Percentiles rank a stretch among this genome's conserved stretches.
Evolutionary conservation across 2,888 invertebrate species (phyloP).

Genomic region (Ischnura elegans): DNA sequence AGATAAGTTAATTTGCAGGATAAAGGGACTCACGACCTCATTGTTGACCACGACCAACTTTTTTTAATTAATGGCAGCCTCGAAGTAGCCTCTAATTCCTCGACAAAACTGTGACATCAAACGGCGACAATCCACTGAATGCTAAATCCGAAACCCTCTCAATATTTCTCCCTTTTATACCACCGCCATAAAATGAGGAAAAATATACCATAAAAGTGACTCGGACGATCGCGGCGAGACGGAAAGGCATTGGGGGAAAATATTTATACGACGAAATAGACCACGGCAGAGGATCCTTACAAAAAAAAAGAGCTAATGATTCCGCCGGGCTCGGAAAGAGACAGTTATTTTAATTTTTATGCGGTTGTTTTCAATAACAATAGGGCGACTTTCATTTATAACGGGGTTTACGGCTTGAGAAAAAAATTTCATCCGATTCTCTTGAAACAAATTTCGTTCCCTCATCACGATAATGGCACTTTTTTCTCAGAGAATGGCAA

Average conservation of each 20-base stretch:
- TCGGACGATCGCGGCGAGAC: neutral
- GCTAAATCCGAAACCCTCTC: neutral
- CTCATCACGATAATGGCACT: neutral
- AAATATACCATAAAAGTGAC: neutral
- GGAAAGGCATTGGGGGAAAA: neutral
- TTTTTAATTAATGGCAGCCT: too few species aligned
- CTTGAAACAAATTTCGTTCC: neutral
- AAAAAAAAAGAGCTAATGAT: neutral
- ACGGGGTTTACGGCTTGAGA: neutral
- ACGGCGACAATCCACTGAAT: neutral
- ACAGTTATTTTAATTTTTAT: neutral
- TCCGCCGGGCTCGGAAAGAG: neutral
- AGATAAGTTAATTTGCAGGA: too few species aligned
- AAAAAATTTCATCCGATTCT: neutral
- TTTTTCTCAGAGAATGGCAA: neutral
- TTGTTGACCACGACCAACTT: too few species aligned
- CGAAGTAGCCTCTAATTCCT: neutral
- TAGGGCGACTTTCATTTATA: neutral
- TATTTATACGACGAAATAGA: neutral
- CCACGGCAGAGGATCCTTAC: neutral
- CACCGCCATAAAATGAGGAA: neutral
- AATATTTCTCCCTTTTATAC: neutral
- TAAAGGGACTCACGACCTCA: too few species aligned
- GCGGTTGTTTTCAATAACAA: neutral
- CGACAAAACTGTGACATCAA: neutral